Evolutionary conservation across 2,888 invertebrate genomes (phyloP), one percentile per base, ranked within the genome.

Genomic region (Melolontha melolontha): DNA sequence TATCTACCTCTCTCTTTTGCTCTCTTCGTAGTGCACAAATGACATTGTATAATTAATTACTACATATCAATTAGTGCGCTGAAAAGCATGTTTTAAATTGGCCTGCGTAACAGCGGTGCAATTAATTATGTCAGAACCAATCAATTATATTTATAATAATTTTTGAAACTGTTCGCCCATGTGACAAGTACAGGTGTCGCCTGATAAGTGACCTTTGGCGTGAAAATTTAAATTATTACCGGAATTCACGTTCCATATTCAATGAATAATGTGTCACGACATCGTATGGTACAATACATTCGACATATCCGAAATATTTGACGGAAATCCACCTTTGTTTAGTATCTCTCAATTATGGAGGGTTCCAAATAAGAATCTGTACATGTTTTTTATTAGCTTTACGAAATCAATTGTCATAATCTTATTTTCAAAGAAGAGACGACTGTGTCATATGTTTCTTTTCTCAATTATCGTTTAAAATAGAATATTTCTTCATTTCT

Each of bases 1-100:
- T 40, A 54, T 14, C 16, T 7, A 40, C 14, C 34, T 34, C 11
- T n/a, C 12, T 34, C 39, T 17, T 16, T 16, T 8, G 34, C 73
- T 50, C 49, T 39, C 57, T 49, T 14, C 40, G 69, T 65, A 64
- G 67, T 71, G 75, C 74, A 72, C 77, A 77, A 79, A 78, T 80
- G 79, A 79, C 80, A 79, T 78, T 77, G 76, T 77, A 76, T 79
- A 79, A 80, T 80, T 79, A 79, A 80, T 79, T 79, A 78, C 78
- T 76, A 78, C 79, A 79, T 79, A 79, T 79, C 79, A 80, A 80
- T 80, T 80, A 80, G 80, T 77, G 77, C 76, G 75, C 74, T 74
- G 77, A 76, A 77, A 75, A 77, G 76, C 76, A 73, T 75, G 77
- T 80, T 80, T 80, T 79, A 79, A 80, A 80, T 78, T 79, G 79